Conservation (phyloP, 2,113 vertebrate species). For the Lethenteron reissneri region DNA sequence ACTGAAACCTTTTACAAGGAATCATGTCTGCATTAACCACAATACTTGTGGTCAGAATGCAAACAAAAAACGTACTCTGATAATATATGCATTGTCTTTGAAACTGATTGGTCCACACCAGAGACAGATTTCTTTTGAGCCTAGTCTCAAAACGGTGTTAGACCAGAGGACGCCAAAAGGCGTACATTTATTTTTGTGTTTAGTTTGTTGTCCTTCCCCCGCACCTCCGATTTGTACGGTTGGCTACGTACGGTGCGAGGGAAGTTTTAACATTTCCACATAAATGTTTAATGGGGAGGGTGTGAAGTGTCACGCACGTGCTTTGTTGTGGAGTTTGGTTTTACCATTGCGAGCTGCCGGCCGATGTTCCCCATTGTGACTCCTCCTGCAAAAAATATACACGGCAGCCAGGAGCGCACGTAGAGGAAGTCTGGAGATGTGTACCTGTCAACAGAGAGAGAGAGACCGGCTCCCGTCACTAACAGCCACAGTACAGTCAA, state of each 20-base stretch:
- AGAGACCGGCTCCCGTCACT: background rate
- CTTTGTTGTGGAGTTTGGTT: conserved; percentile 8
- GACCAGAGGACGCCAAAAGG: background rate
- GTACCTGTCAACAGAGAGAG: conserved; percentile 31
- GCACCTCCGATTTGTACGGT: background rate
- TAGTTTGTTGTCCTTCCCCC: background rate
- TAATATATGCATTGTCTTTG: too few relatives aligned
- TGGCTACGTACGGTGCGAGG: background rate
- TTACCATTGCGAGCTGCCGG: conserved; percentile 73
- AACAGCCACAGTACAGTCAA: too few relatives aligned
- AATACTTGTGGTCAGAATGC: too few relatives aligned
- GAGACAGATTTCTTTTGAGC: too few relatives aligned
- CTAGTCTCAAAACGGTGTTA: too few relatives aligned
- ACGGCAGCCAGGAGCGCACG: conserved; percentile 82
- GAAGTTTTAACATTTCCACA: conserved; percentile 8
- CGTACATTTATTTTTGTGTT: background rate
- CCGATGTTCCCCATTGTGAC: conserved; percentile 95
- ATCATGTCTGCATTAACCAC: too few relatives aligned
- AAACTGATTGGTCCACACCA: too few relatives aligned
- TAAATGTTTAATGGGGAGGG: too few relatives aligned
- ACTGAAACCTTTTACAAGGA: too few relatives aligned
- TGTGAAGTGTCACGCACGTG: background rate
- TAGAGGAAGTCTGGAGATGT: conserved; percentile 85
- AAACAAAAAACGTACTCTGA: too few relatives aligned
- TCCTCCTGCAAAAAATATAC: conserved; percentile 90